Conservation (phyloP, 2,113 vertebrate genomes). For the Dendrocopos noguchii region DNA sequence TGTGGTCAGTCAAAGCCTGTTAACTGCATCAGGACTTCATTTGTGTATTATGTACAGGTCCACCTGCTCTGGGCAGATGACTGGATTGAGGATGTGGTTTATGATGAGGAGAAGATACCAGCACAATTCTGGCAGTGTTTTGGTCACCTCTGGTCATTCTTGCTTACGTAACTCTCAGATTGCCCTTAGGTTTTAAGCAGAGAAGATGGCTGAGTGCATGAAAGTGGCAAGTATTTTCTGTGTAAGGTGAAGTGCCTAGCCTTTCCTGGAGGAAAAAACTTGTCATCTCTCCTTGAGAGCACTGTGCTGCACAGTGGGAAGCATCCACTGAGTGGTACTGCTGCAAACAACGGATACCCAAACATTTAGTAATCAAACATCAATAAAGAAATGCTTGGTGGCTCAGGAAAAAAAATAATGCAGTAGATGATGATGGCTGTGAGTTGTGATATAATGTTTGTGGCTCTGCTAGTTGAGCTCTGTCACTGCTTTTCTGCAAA, state of each 20-base stretch:
- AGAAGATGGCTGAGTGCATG: not conserved
- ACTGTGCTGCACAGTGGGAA: not conserved
- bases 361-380: not conserved
- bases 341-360: not conserved
- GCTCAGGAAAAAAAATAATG: not conserved
- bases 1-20: not conserved
- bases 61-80: not conserved
- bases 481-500: not conserved
- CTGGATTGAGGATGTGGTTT: not conserved
- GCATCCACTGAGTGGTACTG: not conserved
- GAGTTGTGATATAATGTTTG: not conserved
- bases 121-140: not conserved
- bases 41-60: not conserved
- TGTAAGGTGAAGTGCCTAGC: not conserved
- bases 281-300: fast-evolving
- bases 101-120: not conserved
- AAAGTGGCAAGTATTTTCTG: not conserved
- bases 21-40: not conserved
- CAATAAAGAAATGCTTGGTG: not conserved
- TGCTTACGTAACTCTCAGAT: not conserved
- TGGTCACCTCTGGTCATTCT: not conserved
- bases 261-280: not conserved
- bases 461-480: not conserved
- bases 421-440: not conserved
- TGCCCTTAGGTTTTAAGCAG: not conserved